A percentile compares a stretch with the other conserved stretches of the same genome.
Conservation (phyloP, 2,888 invertebrate genomes). For the Tipula confusa region DNA sequence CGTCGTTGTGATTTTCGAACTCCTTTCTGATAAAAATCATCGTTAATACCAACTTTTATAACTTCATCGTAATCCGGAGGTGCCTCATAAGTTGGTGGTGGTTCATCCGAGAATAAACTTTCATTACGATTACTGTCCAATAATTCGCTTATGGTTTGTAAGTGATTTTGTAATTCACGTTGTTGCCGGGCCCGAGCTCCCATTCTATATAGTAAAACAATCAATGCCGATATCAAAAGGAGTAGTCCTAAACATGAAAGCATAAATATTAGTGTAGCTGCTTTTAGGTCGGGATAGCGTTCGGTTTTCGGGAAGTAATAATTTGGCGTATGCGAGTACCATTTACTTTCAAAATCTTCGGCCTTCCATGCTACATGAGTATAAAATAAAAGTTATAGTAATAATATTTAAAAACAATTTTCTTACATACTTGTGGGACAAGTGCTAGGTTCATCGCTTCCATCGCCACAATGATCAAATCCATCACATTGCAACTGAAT, state of each 20-base stretch:
- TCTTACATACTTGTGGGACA: slow-evolving; percentile 53
- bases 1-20: slow-evolving; percentile 34
- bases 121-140: slow-evolving; percentile 44
- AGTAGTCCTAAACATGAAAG: slow-evolving; percentile 61
- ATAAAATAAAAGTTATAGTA: slow-evolving; percentile 27
- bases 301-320: slow-evolving; percentile 68
- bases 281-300: slow-evolving; percentile 61
- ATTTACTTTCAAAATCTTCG: slow-evolving; percentile 54
- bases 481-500: slow-evolving; percentile 66
- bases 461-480: slow-evolving; percentile 72
- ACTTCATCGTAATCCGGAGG: slow-evolving; percentile 69
- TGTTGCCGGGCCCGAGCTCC: slow-evolving; percentile 59
- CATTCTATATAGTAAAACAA: slow-evolving; percentile 60
- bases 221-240: slow-evolving; percentile 58
- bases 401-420: background rate
- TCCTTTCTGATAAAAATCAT: slow-evolving; percentile 43
- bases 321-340: slow-evolving; percentile 65
- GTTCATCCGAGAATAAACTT: slow-evolving; percentile 48
- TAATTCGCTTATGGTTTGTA: slow-evolving; percentile 65
- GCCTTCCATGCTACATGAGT: slow-evolving; percentile 55
- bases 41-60: slow-evolving; percentile 55
- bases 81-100: slow-evolving; percentile 65
- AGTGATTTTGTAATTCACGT: slow-evolving; percentile 60
- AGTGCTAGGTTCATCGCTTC: slow-evolving; percentile 61
- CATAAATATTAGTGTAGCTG: slow-evolving; percentile 61